Conservation (phyloP, 1,140 invertebrate species). For the Anastrepha ludens region DNA sequence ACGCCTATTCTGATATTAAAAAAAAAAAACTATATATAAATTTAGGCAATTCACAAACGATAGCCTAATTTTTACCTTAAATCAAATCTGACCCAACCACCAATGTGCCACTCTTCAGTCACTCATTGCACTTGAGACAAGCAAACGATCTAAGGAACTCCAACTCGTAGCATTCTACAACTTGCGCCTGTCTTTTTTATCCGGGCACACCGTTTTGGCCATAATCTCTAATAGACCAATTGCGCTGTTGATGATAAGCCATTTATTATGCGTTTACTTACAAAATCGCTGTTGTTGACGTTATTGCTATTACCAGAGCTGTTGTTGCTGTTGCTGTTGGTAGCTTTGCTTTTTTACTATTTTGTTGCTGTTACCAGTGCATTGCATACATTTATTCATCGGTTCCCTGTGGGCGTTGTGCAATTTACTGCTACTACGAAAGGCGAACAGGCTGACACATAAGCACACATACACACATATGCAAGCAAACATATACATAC, state of each 20-base stretch:
- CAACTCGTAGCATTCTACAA: not conserved
- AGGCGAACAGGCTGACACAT: not conserved
- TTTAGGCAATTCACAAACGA: not conserved
- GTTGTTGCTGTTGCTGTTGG: not conserved
- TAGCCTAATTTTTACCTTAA: constrained; percentile 29
- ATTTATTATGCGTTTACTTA: constrained; percentile 50
- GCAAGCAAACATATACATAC: not conserved
- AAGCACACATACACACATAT: not conserved
- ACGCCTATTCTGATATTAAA: not conserved
- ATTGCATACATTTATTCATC: constrained; percentile 51
- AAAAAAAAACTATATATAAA: not conserved
- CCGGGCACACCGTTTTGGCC: constrained; percentile 27
- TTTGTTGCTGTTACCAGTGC: constrained; percentile 4
- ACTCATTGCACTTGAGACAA: constrained; percentile 8
- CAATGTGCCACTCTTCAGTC: constrained; percentile 31
- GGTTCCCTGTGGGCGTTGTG: constrained; percentile 44
- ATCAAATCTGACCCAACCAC: not conserved
- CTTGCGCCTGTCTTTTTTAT: not conserved
- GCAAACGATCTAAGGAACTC: not conserved
- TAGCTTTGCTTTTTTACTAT: not conserved
- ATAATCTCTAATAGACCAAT: constrained; percentile 51
- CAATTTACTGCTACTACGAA: constrained; percentile 11
- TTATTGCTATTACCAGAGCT: not conserved
- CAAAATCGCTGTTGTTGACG: not conserved
- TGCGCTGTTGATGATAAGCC: constrained; percentile 49